Conservation (phyloP, 2,797 vertebrate genomes). For the Trachurus trachurus region DNA sequence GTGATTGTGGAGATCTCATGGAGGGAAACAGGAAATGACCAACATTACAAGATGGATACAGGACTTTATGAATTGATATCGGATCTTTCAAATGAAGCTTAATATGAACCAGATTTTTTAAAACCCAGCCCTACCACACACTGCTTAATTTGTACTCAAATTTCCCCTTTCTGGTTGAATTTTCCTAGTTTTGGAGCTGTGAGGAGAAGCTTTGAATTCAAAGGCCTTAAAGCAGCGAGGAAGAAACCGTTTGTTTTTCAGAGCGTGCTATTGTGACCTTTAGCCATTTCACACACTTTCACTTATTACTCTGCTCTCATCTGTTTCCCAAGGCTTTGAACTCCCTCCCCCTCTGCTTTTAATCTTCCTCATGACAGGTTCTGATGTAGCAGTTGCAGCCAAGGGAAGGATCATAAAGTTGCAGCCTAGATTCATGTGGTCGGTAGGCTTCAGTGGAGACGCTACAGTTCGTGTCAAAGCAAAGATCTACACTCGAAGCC, state of each 20-base stretch:
- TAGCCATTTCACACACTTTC: neutral
- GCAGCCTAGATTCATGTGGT: conserved; percentile 6
- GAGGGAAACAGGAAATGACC: no score
- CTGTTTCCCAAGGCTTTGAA: conserved; percentile 4
- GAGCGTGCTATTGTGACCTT: neutral
- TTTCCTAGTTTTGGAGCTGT: neutral
- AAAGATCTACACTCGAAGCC: neutral
- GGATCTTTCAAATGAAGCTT: no score
- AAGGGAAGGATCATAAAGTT: conserved; percentile 7
- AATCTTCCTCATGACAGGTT: conserved; percentile 2
- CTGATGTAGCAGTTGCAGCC: neutral
- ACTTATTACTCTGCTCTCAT: neutral
- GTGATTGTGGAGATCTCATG: no score
- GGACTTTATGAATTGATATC: no score
- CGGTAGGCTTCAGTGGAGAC: neutral
- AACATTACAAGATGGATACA: no score
- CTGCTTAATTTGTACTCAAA: neutral
- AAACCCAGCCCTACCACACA: neutral
- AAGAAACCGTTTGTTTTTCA: neutral
- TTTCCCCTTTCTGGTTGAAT: no score
- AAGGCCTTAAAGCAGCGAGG: neutral
- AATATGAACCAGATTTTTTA: no score
- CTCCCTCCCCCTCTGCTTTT: neutral
- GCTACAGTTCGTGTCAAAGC: neutral
- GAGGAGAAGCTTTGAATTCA: conserved; percentile 11